phyloP scores from a whole-genome alignment of 2,888 invertebrate genomes.

The Protonemura montana region DNA sequence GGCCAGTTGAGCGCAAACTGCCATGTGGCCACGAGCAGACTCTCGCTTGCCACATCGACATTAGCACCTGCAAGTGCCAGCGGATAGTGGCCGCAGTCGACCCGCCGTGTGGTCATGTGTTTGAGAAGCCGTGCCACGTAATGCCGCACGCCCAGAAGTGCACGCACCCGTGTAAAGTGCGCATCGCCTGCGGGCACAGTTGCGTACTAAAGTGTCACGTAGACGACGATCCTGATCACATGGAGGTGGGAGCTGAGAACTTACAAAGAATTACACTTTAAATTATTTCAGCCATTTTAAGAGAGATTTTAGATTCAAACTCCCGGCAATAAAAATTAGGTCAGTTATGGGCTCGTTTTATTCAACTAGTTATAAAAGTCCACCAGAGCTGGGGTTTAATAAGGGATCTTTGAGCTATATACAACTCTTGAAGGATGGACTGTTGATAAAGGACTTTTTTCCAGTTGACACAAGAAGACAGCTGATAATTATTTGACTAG shows the following conservation, averaged over 20 bases:
- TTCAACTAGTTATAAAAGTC: too few relatives aligned
- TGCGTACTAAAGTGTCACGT: conserved; percentile 68
- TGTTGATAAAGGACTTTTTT: too few relatives aligned
- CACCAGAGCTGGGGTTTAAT: too few relatives aligned
- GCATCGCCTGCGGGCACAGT: conserved; percentile 70
- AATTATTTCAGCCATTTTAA: too few relatives aligned
- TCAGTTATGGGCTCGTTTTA: too few relatives aligned
- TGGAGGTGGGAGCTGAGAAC: conserved; percentile 58
- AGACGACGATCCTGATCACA: conserved; percentile 67
- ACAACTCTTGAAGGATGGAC: too few relatives aligned
- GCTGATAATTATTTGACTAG: conserved; percentile 48
- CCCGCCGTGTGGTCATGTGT: conserved; percentile 57
- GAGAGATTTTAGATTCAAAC: too few relatives aligned
- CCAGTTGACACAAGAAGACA: too few relatives aligned
- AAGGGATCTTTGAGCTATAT: too few relatives aligned
- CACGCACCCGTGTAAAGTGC: conserved; percentile 61
- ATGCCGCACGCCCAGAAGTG: conserved; percentile 58
- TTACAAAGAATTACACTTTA: too few relatives aligned
- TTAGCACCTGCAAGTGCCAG: conserved; percentile 57
- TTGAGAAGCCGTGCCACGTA: conserved; percentile 60
- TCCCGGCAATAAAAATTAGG: too few relatives aligned
- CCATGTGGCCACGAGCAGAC: conserved; percentile 62
- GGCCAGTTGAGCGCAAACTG: conserved; percentile 58
- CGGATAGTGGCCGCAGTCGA: conserved; percentile 53
- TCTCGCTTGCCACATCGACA: conserved; percentile 60